phyloP scores from a whole-genome alignment of 2,888 invertebrate species.

The Meteorus cinctellus region DNA sequence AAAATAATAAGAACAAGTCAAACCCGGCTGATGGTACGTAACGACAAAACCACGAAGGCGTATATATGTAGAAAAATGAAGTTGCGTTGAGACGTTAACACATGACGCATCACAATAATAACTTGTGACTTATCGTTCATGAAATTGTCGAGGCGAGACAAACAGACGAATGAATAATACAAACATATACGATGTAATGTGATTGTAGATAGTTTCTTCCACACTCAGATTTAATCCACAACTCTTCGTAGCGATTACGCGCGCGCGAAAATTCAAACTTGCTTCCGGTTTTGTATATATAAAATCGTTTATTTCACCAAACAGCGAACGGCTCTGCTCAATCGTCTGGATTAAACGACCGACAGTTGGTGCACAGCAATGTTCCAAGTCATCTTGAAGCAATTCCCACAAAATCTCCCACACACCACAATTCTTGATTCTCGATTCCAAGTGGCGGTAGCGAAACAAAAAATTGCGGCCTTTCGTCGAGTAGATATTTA shows the following conservation, averaged over 20 bases:
- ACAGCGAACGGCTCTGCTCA: background rate
- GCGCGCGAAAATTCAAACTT: background rate
- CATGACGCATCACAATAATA: constrained; percentile 58
- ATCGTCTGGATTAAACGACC: constrained; percentile 25
- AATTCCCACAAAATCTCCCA: constrained; percentile 31
- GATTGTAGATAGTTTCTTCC: background rate
- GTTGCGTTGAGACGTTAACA: constrained; percentile 52
- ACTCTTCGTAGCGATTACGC: background rate
- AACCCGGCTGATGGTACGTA: constrained; percentile 20
- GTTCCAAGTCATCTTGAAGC: constrained; percentile 20
- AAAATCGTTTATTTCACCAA: background rate
- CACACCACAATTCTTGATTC: constrained; percentile 15
- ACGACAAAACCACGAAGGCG: background rate
- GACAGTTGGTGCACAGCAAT: constrained; percentile 8
- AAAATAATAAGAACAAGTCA: constrained; percentile 1
- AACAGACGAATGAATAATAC: background rate
- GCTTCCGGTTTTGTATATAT: background rate
- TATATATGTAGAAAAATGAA: constrained; percentile 8
- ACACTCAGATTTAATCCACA: background rate
- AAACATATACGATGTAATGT: background rate
- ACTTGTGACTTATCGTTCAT: constrained; percentile 17
- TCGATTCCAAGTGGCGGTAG: constrained; percentile 21
- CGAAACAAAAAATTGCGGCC: background rate
- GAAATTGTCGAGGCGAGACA: background rate
- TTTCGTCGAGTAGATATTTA: background rate